Evolutionary conservation across 2,888 invertebrate species (phyloP).

Genomic region (Andrena trimmerana): DNA sequence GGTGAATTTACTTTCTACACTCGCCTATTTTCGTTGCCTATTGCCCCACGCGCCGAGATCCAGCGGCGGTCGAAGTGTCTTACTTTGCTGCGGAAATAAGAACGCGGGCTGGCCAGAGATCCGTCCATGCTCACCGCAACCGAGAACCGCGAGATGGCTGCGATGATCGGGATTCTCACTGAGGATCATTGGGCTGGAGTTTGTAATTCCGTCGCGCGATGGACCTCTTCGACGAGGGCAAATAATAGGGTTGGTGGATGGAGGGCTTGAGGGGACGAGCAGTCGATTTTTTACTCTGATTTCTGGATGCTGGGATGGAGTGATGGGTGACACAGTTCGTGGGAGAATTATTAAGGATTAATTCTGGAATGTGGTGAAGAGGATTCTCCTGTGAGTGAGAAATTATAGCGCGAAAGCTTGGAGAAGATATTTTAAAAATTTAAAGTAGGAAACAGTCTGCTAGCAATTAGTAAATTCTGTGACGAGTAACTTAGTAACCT

Average conservation of each 20-base stretch:
- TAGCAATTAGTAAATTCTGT: background rate
- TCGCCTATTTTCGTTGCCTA: slow-evolving; percentile 63
- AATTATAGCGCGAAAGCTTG: too few relatives aligned
- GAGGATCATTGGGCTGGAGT: background rate
- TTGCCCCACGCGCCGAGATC: slow-evolving; percentile 17
- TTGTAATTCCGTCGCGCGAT: background rate
- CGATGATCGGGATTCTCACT: background rate
- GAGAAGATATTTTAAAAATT: background rate
- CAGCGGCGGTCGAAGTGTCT: background rate
- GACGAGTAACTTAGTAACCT: background rate
- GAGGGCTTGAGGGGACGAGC: too few relatives aligned
- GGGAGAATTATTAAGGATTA: too few relatives aligned
- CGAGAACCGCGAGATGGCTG: background rate
- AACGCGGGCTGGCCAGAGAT: background rate
- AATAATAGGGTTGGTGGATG: too few relatives aligned
- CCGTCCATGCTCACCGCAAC: background rate
- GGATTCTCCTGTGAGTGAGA: too few relatives aligned
- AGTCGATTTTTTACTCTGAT: too few relatives aligned
- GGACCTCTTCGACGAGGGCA: too few relatives aligned
- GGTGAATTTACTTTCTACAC: slow-evolving; percentile 64
- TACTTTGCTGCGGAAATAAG: slow-evolving; percentile 27
- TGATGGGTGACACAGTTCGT: too few relatives aligned
- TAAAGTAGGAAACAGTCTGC: background rate
- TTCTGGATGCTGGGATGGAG: too few relatives aligned
- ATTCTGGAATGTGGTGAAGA: too few relatives aligned